Conservation (phyloP, 2,797 vertebrate genomes). For the Tamandua tetradactyla region DNA sequence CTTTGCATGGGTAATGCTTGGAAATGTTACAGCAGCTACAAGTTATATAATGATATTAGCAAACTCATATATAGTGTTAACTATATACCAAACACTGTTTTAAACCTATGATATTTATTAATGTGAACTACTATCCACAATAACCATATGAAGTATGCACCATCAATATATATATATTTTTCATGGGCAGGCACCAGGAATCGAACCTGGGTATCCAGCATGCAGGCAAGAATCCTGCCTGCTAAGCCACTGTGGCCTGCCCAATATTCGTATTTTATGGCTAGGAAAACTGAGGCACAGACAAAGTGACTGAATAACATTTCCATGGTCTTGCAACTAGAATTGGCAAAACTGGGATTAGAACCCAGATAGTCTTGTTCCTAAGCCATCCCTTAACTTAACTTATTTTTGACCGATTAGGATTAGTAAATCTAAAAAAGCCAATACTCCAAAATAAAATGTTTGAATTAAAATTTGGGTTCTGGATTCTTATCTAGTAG, state of each 20-base stretch:
- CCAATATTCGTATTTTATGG: neutral
- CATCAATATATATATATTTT: neutral
- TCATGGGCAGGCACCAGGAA: too few relatives aligned
- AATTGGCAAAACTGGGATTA: neutral
- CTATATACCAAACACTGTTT: neutral
- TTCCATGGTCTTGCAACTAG: neutral
- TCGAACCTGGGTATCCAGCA: too few relatives aligned
- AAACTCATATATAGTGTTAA: neutral
- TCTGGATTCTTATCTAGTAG: conserved; percentile 26
- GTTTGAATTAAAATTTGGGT: conserved; percentile 26
- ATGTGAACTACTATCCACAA: neutral
- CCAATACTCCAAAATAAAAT: neutral
- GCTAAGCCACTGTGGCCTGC: too few relatives aligned
- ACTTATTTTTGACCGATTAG: conserved; percentile 17
- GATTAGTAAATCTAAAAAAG: neutral
- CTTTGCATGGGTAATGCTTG: neutral
- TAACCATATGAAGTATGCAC: neutral
- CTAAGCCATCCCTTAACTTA: neutral
- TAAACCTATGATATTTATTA: neutral
- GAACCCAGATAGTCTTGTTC: neutral
- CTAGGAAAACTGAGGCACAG: neutral
- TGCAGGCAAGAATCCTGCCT: too few relatives aligned
- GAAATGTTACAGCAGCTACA: neutral
- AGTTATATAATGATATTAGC: conserved; percentile 27
- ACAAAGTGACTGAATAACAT: neutral